Conservation (phyloP, 2,113 vertebrate genomes). For the Harpagus bidentatus region DNA sequence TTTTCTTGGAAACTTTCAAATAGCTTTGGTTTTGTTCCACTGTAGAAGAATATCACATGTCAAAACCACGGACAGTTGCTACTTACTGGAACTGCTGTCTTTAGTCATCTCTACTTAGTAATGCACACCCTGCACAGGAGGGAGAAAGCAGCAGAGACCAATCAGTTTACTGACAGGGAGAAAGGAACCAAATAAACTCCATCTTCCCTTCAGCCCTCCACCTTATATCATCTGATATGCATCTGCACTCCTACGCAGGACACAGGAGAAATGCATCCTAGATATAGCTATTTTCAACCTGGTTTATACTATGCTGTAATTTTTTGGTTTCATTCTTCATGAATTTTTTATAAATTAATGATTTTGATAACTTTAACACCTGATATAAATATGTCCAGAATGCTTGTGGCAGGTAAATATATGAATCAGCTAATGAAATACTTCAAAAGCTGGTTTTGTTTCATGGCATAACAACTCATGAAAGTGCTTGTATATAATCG, state of each 20-base stretch:
- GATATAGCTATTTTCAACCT: background rate
- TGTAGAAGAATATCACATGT: constrained; percentile 25
- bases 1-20: constrained; percentile 44
- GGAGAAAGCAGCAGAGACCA: background rate
- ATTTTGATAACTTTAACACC: background rate
- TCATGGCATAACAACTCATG: background rate
- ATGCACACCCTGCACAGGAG: background rate
- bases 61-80: constrained; percentile 36
- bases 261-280: background rate
- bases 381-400: background rate
- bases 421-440: background rate
- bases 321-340: background rate
- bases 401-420: background rate
- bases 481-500: background rate
- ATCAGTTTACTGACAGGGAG: background rate
- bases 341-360: background rate
- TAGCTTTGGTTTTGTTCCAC: constrained; percentile 4
- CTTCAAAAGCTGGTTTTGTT: background rate
- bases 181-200: background rate
- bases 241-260: background rate
- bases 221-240: background rate
- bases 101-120: background rate
- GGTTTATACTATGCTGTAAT: background rate
- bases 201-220: background rate
- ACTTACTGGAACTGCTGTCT: constrained; percentile 36